phyloP scores from a whole-genome alignment of 1,140 invertebrate species.

The Ostrea edulis region DNA sequence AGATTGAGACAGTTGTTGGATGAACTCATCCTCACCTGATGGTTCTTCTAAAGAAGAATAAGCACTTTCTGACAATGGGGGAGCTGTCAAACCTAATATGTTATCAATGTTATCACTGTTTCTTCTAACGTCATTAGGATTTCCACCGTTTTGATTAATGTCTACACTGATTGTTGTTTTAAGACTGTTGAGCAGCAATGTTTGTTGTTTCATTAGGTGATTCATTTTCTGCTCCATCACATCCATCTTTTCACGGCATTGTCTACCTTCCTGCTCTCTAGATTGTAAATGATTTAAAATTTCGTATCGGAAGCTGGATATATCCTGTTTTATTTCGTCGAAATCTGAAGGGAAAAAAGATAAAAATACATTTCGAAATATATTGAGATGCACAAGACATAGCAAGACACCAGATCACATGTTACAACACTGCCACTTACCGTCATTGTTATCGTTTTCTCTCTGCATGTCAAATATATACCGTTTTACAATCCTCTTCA shows the following conservation, averaged over 20 bases:
- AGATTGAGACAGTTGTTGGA: neutral
- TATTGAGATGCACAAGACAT: neutral
- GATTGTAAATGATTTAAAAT: conserved; percentile 68
- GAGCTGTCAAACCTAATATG: neutral
- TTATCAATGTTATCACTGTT: neutral
- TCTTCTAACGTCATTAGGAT: neutral
- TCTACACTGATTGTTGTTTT: conserved; percentile 1
- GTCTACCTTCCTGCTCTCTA: conserved; percentile 53
- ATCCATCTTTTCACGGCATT: conserved; percentile 54
- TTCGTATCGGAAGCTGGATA: conserved; percentile 71
- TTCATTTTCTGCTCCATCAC: conserved; percentile 58
- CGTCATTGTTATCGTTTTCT: conserved; percentile 69
- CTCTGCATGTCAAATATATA: conserved; percentile 76
- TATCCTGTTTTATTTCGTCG: conserved; percentile 72
- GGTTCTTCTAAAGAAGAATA: conserved; percentile 43
- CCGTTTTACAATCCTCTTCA: conserved; percentile 74
- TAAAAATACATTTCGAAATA: neutral
- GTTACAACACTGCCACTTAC: conserved; percentile 46
- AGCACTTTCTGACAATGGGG: conserved; percentile 30
- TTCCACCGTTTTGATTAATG: neutral
- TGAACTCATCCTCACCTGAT: neutral
- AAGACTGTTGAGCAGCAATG: conserved; percentile 45
- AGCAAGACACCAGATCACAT: neutral
- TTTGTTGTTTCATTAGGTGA: conserved; percentile 55
- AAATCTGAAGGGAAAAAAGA: conserved; percentile 62